These are phyloP conservation scores for Apaloderma vittatum DNA, from an alignment of 2,113 vertebrate species.

Conservation along the genomic window DNA sequence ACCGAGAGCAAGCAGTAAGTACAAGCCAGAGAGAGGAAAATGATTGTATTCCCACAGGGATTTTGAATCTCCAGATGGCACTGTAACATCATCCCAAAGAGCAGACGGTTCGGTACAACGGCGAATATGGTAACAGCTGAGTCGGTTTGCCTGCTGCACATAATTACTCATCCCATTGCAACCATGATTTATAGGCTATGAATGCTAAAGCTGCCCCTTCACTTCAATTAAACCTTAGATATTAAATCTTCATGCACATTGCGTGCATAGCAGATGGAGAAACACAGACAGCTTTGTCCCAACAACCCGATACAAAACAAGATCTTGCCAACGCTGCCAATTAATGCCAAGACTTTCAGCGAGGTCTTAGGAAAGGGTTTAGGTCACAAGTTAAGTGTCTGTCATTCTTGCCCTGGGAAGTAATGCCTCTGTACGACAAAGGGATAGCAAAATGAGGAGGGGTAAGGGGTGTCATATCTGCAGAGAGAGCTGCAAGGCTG, in stretches of 20 bases:
- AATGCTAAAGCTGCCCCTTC: background rate
- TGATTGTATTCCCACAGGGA: background rate
- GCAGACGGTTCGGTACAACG: background rate
- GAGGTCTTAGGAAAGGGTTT: background rate
- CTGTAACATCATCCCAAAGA: slow-evolving; percentile 42
- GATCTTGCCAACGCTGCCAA: background rate
- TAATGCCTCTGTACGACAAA: background rate
- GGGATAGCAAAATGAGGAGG: rapidly evolving
- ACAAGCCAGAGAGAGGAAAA: background rate
- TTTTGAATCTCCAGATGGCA: slow-evolving; percentile 66
- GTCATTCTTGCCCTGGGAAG: background rate
- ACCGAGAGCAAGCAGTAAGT: background rate
- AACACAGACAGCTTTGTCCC: background rate
- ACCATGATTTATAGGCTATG: background rate
- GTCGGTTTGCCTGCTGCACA: background rate
- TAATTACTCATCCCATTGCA: slow-evolving; percentile 38
- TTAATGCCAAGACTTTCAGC: background rate
- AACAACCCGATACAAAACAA: background rate
- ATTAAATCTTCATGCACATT: background rate
- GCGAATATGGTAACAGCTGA: slow-evolving; percentile 38
- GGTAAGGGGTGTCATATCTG: background rate
- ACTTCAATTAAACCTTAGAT: background rate
- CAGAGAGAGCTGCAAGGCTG: background rate
- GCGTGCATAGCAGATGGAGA: background rate
- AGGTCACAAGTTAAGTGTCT: background rate